Conservation (phyloP, 2,888 invertebrate species). For the Melieria omissa region DNA sequence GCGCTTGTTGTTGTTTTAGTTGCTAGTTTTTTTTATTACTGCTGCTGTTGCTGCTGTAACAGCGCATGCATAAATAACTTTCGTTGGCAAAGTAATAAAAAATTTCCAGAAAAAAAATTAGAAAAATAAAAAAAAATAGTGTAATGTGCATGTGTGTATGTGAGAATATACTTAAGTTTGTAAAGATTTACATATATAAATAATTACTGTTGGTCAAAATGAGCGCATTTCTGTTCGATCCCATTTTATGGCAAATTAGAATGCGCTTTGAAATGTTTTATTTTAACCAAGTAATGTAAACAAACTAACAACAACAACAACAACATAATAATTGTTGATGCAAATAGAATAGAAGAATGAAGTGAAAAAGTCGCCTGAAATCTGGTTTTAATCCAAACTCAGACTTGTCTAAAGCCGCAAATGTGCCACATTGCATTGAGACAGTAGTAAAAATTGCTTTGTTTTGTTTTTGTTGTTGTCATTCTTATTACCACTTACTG, state of each 20-base stretch:
- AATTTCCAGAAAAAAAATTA: too few relatives aligned
- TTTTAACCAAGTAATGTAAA: not conserved
- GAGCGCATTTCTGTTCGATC: not conserved
- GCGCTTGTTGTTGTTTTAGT: conserved; percentile 16
- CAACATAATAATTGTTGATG: too few relatives aligned
- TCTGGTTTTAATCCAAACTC: too few relatives aligned
- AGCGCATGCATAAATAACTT: conserved; percentile 59
- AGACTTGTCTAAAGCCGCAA: too few relatives aligned
- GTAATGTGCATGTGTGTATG: not conserved
- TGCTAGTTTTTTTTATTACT: conserved; percentile 15
- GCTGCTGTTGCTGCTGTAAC: conserved; percentile 16
- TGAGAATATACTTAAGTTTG: not conserved
- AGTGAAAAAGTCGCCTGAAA: too few relatives aligned
- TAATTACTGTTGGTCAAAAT: conserved; percentile 13
- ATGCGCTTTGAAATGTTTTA: not conserved
- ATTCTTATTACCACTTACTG: too few relatives aligned
- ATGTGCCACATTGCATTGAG: too few relatives aligned
- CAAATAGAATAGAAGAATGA: too few relatives aligned
- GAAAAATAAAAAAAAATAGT: too few relatives aligned
- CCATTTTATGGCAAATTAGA: not conserved
- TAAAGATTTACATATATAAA: not conserved
- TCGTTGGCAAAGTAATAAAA: conserved; percentile 45
- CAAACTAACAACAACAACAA: not conserved
- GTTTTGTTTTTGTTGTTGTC: too few relatives aligned
- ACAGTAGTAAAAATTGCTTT: too few relatives aligned